A percentile compares a stretch with the other conserved stretches of the same genome.
Evolutionary conservation across 1,140 invertebrate genomes (phyloP).

Genomic region (Solenopsis invicta): DNA sequence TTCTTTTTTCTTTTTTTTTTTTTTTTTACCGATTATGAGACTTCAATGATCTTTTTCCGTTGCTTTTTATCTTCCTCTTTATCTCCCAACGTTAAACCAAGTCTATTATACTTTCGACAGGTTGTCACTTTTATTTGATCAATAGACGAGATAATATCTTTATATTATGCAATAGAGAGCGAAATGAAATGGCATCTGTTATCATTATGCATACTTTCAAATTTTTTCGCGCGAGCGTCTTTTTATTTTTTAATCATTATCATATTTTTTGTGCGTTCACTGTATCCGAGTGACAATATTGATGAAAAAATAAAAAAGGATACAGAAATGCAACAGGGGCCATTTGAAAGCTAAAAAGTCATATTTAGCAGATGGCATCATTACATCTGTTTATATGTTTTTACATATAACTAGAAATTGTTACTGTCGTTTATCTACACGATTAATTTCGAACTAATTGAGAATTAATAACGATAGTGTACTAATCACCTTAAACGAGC

Average conservation of each 20-base stretch:
- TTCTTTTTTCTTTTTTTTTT: neutral
- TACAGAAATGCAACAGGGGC: neutral
- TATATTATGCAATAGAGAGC: constrained; percentile 4
- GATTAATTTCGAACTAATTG: constrained; percentile 47
- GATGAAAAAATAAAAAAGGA: neutral
- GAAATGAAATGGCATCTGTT: constrained; percentile 33
- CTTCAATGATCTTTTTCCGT: neutral
- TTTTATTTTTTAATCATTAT: neutral
- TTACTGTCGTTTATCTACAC: neutral
- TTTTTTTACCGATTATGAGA: neutral
- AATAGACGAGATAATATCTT: constrained; percentile 11
- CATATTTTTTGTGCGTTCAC: neutral
- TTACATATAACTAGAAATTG: constrained; percentile 30
- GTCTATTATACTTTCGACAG: constrained; percentile 11
- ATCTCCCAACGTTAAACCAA: neutral
- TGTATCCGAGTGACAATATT: neutral
- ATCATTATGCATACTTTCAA: neutral
- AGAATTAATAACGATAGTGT: constrained; percentile 39
- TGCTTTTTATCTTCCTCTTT: neutral
- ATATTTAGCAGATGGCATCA: constrained; percentile 18
- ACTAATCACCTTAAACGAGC: constrained; percentile 26
- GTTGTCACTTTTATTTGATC: neutral
- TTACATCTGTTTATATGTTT: neutral
- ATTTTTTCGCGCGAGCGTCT: neutral
- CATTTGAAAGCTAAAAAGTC: neutral